Percentiles rank a stretch among this genome's conserved stretches.
Conservation (phyloP, 1,140 invertebrate genomes). For the Heliconius congener region DNA sequence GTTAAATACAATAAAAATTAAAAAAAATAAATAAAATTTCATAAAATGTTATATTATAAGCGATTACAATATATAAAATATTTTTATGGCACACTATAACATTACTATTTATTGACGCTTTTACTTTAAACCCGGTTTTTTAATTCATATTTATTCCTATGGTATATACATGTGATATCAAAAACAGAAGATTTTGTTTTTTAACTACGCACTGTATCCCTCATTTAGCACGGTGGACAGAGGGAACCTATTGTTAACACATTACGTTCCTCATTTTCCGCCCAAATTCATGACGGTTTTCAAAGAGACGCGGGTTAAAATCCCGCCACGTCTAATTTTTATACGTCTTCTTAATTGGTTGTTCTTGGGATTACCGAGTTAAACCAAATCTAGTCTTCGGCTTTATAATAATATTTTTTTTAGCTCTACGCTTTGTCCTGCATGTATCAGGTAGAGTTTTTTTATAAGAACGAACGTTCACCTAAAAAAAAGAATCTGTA, state of each 20-base stretch:
- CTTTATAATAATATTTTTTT: too few species aligned
- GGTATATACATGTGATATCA: neutral
- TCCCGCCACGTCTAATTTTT: too few species aligned
- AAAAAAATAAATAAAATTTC: neutral
- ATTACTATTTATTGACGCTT: neutral
- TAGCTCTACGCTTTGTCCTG: too few species aligned
- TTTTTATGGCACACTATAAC: neutral
- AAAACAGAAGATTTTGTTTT: neutral
- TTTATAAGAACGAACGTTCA: too few species aligned
- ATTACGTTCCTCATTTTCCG: too few species aligned
- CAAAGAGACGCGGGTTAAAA: too few species aligned
- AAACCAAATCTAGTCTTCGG: too few species aligned
- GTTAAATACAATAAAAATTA: neutral
- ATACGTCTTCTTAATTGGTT: too few species aligned
- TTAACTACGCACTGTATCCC: neutral
- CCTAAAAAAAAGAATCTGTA: too few species aligned
- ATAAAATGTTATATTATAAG: neutral
- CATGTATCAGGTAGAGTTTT: neutral
- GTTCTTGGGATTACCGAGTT: too few species aligned
- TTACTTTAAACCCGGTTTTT: neutral
- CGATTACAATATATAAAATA: neutral
- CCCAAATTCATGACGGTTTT: too few species aligned
- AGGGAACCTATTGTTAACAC: too few species aligned
- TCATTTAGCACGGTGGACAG: neutral
- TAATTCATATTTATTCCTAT: neutral